Evolutionary conservation across 2,888 invertebrate genomes (phyloP).

Genomic region (Lithophane semibrunnea): DNA sequence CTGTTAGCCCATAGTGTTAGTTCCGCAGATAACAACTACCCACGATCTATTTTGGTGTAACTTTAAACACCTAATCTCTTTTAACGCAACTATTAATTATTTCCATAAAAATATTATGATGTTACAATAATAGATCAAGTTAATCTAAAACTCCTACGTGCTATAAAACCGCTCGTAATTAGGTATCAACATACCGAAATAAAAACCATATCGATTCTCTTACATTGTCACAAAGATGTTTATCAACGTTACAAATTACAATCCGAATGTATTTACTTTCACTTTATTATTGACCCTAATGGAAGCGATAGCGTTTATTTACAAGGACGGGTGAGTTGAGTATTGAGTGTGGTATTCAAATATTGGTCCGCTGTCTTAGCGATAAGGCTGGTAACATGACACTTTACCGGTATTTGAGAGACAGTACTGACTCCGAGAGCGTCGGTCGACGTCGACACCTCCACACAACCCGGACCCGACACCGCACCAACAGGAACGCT

Average conservation of each 20-base stretch:
- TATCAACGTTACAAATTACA: constrained; percentile 69
- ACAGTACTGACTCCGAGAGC: constrained; percentile 44
- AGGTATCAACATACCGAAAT: constrained; percentile 47
- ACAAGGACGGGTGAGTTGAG: constrained; percentile 70
- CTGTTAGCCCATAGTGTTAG: neutral
- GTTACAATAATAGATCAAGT: constrained; percentile 36
- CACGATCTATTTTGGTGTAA: neutral
- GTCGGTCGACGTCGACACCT: constrained; percentile 40
- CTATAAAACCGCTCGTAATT: constrained; percentile 58
- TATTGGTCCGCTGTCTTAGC: constrained; percentile 77
- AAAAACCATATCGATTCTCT: constrained; percentile 60
- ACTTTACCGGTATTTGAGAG: constrained; percentile 75
- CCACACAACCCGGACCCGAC: constrained; percentile 62
- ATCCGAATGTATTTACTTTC: constrained; percentile 71
- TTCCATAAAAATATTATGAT: constrained; percentile 20
- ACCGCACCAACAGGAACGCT: constrained; percentile 67
- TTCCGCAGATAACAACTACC: neutral
- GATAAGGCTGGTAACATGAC: constrained; percentile 82
- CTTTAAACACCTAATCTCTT: constrained; percentile 26
- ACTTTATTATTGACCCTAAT: constrained; percentile 72
- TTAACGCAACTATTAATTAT: constrained; percentile 13
- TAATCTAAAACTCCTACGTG: constrained; percentile 52
- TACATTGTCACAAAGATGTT: constrained; percentile 62
- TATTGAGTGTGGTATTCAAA: constrained; percentile 81
- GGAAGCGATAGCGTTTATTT: constrained; percentile 70